Evolutionary conservation across 2,113 vertebrate species (phyloP), one percentile per base, ranked within the genome.

Genomic region (Scomber scombrus): DNA sequence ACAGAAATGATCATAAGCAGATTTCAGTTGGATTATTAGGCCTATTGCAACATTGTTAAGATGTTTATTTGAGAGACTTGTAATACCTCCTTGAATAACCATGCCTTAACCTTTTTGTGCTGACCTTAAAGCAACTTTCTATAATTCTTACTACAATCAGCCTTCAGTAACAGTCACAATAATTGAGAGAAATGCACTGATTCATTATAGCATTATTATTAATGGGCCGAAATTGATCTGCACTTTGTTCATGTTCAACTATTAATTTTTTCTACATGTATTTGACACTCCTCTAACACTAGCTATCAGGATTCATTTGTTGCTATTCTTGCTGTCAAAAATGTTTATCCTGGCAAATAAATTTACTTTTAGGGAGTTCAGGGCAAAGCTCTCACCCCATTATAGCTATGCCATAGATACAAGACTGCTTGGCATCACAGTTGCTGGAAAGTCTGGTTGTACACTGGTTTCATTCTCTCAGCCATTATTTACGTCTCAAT

Each of bases 21-120:
- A 3, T 57, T 57, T 29, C 12, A 56, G 23, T 19, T 18, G 9
- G 19, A 63, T 34, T 26, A 57, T 57, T 55, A 23, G 21, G 31
- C 31, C 5, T 11, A 55, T 23, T 55, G 19, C 11, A 55, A 54
- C n/a, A 54, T 19, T 19, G n/a, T 21, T 54, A 56, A 26, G 21
- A 56, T 3, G 23, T 57, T 1, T 52, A 56, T 40, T 50, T 15
- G 10, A 40, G 26, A 10, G 29, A 8, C 4, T 23, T 26, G 62
- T 34, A 18, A 62, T 58, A 47, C 46, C 70, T n/a, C 43, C 52
- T 40, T 21, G 10, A 29, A 57, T 65, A 19, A 64, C 43, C 67
- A 34, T 5, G 19, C 1, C 21, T 61, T 19, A 16, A 10, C 14
- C 10, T 23, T 26, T 56, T n/a, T 26, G 34, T 21, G 11, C 8